Evolutionary conservation across 1,140 invertebrate genomes (phyloP), one percentile per base, ranked within the genome.

Genomic region (Babylonia areolata): DNA sequence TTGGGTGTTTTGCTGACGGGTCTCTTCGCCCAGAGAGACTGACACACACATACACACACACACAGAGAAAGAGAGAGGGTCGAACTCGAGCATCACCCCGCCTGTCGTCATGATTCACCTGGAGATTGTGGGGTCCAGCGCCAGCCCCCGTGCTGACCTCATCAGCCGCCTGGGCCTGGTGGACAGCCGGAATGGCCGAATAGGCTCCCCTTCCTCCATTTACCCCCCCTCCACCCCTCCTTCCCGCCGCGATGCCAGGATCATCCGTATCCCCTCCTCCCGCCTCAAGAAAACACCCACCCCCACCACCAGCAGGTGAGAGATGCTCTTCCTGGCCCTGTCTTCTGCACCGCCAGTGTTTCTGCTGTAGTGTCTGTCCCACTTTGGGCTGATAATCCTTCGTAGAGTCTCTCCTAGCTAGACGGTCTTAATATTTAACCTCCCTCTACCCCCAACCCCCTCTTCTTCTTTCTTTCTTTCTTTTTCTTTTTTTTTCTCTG

Each of bases 91-190:
- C 17, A 12, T 20, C 37, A 37, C 31, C 81, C 17, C n/a, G 40
- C 82, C 78, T 3, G 64, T 6, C 64, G 23, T 3, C 37, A 84
- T 84, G 82, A 84, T 84, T 31, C 82, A 71, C 39, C 40, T 84
- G 82, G 82, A 84, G 64, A 73, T 84, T 20, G 82, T 84, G 82
- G 81, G 82, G 2, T 84, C 82, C 35, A 84, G 69, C 64, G 33
- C 82, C 82, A 84, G 82, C 39, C 82, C 82, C 40, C 82, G 82
- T 0, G 82, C 64, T 28, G 64, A 37, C 35, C 69, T 73, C 35
- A 15, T 33, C n/a, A 39, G 3, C 54, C 46, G 54, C 20, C 15
- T 40, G 54, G 54, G 28, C 11, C 15, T 40, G 37, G 37, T 40
- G 37, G 37, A 77, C 37, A 51, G 42, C 15, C 78, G 78, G 5